Conservation (phyloP, 2,888 invertebrate genomes). For the Norana najaformis region DNA sequence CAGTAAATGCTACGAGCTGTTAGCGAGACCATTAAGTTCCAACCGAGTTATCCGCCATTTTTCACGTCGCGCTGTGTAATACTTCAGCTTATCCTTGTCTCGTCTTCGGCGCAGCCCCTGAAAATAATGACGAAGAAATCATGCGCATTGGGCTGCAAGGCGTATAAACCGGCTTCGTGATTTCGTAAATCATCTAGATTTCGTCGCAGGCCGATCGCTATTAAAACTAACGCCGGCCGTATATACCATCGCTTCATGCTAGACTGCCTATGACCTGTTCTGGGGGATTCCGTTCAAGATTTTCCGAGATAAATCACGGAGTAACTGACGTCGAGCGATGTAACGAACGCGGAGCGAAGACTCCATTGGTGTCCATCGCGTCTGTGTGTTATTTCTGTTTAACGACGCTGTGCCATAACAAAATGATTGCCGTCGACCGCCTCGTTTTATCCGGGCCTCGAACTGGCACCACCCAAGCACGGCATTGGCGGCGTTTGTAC, state of each 20-base stretch:
- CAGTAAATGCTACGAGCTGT: neutral
- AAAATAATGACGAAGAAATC: neutral
- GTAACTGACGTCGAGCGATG: neutral
- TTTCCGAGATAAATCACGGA: neutral
- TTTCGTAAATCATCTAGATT: neutral
- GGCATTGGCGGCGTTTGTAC: too few species aligned
- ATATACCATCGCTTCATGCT: neutral
- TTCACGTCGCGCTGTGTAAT: neutral
- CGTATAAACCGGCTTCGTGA: neutral
- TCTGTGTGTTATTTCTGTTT: neutral
- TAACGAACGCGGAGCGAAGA: neutral
- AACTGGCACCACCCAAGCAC: too few species aligned
- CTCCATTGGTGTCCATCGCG: neutral
- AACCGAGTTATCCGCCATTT: neutral
- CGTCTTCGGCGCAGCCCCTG: neutral
- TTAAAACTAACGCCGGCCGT: neutral
- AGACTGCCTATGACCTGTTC: neutral
- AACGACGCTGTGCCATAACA: too few species aligned
- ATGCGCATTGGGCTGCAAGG: conserved; percentile 4
- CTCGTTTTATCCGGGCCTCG: too few species aligned
- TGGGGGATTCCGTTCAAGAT: neutral
- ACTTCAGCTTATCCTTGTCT: neutral
- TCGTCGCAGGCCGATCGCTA: neutral
- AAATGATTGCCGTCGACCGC: too few species aligned
- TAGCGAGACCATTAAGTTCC: neutral